phyloP scores from a whole-genome alignment of 2,113 vertebrate species.

The Bettongia penicillata region DNA sequence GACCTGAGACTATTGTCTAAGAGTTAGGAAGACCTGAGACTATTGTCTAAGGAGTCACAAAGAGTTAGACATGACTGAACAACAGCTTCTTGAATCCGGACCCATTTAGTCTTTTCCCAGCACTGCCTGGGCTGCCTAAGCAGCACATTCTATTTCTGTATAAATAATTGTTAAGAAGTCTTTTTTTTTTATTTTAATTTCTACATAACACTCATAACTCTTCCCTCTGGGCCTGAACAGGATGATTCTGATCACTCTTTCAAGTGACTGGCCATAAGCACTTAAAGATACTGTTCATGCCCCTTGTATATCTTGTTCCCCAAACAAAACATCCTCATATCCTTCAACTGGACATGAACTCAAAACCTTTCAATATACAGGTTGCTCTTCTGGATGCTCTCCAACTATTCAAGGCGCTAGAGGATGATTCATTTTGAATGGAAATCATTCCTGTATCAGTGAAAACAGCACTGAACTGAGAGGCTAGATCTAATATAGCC shows the following conservation, averaged over 20 bases:
- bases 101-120: neutral
- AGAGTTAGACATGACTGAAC: neutral
- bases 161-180: neutral
- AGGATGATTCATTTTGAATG: neutral
- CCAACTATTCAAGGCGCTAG: neutral
- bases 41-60: neutral
- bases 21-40: neutral
- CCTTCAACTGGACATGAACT: neutral
- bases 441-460: neutral
- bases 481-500: neutral
- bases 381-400: neutral
- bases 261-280: neutral
- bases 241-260: neutral
- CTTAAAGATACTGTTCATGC: neutral
- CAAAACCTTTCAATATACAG: neutral
- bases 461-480: neutral
- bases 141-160: neutral
- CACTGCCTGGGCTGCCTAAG: neutral
- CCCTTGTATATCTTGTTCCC: slow-evolving; percentile 33
- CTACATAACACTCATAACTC: neutral
- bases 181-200: neutral
- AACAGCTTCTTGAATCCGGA: neutral
- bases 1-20: neutral
- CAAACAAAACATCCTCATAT: neutral
- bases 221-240: neutral